Base-by-base conservation (phyloP, 2,888 invertebrate species). In the Acholoe squamosa region DNA sequence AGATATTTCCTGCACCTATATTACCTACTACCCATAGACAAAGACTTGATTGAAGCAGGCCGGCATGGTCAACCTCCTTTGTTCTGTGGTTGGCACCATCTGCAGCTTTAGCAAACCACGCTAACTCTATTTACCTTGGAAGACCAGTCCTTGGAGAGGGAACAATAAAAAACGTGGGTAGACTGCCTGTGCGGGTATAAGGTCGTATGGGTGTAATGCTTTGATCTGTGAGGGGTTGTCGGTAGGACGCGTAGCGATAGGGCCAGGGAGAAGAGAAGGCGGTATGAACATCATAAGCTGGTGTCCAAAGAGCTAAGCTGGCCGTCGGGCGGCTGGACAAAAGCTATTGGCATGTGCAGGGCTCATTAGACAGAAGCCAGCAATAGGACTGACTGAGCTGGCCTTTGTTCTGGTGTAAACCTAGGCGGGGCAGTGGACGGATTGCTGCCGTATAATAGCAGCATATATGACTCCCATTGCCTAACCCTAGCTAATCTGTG, bases 381-480 rank as follows among this genome's bases (percentile, higher is more conserved):
- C 33, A 80, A 43, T 80, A 34, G 80, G 33, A 34, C 16, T 34
- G 34, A 19, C 43, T 43, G 34, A 43, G 33, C 19, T 34, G 1
- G 80, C 43, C 80, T 80, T 80, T 80, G 80, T 80, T 43, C 43
- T 19, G 34, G 34, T 22, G 80, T 33, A 80, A 80, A n/a, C 61
- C 61, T 61, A 61, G 61, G 61, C 14, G 61, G n/a, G 61, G 61
- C 3, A 61, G n/a, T 61, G 61, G 61, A 12, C 22, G 61, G 43
- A 43, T 10, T 61, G 14, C 61, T 61, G 61, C 14, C 19, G 61
- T 61, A 61, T 61, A 61, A 61, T n/a, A 61, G 61, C 61, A 19
- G 22, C 61, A n/a, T 19, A 61, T n/a, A n/a, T 19, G 61, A 61
- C 22, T 19, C 61, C 1, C 61, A n/a, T n/a, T n/a, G 22, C 19